phyloP scores from a whole-genome alignment of 1,140 invertebrate species.

The Kradibia gibbosae region DNA sequence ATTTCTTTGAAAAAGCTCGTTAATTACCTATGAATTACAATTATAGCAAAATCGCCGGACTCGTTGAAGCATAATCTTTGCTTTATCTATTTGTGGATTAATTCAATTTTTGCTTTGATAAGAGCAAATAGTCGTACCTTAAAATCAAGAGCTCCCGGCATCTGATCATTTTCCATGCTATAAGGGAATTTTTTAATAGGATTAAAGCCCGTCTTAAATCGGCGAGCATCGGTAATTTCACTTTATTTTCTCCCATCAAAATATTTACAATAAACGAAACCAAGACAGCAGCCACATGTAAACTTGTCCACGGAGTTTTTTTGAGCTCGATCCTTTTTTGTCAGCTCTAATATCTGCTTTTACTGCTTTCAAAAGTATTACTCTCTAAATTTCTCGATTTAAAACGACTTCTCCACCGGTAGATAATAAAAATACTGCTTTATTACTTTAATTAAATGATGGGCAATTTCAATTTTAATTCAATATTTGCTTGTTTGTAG shows the following conservation, averaged over 20 bases:
- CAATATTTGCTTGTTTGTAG: too few species aligned
- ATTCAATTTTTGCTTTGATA: neutral
- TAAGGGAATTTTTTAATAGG: neutral
- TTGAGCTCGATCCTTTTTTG: neutral
- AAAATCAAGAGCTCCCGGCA: too few species aligned
- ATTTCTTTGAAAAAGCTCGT: neutral
- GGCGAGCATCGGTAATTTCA: neutral
- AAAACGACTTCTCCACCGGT: neutral
- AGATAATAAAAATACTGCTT: neutral
- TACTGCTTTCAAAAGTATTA: conserved; percentile 11
- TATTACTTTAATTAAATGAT: neutral
- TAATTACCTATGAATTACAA: neutral
- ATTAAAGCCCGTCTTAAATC: neutral
- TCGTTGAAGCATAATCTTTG: neutral
- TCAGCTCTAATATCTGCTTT: neutral
- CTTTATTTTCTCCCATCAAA: conserved; percentile 3
- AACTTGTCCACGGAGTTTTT: conserved; percentile 5
- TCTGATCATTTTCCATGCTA: too few species aligned
- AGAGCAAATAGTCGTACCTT: neutral
- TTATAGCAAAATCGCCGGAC: neutral
- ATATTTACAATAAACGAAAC: conserved; percentile 1
- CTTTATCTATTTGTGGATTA: neutral
- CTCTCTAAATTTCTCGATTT: conserved; percentile 18
- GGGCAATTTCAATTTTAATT: neutral
- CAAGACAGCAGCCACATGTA: neutral